phyloP scores from a whole-genome alignment of 64 coral and sea anemone genomes.

The Actinia equina region DNA sequence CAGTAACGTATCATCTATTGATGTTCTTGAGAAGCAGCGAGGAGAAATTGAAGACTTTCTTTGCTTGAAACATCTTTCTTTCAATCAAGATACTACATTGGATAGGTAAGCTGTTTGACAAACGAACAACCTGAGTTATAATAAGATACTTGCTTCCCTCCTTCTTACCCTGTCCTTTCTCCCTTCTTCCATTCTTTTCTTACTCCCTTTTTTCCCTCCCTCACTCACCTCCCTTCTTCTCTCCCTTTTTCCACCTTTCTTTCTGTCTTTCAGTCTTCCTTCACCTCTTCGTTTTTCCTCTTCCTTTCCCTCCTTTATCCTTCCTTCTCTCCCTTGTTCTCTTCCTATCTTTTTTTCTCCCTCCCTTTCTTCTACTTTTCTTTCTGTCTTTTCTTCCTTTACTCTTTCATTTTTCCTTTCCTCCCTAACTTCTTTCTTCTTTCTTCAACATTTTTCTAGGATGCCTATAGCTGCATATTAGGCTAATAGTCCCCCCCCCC shows the following conservation, averaged over 20 bases:
- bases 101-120: slow-evolving; percentile 11
- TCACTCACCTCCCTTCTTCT: neutral
- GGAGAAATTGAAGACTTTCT: slow-evolving; percentile 26
- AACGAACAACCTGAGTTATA: neutral
- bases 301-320: neutral
- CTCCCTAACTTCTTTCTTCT: no score
- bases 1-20: neutral
- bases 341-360: no score
- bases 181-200: neutral
- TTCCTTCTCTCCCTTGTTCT: neutral
- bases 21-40: neutral
- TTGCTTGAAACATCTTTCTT: slow-evolving; percentile 40
- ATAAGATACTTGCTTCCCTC: neutral
- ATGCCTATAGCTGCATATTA: neutral
- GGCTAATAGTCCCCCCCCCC: neutral
- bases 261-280: neutral
- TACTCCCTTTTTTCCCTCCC: neutral
- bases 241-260: neutral
- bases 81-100: slow-evolving; percentile 18
- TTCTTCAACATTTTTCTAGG: no score
- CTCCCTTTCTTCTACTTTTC: no score
- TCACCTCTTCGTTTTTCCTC: neutral
- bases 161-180: neutral
- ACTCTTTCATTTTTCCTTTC: no score
- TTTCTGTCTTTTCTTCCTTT: no score